phyloP scores from a whole-genome alignment of 1,140 invertebrate species.

The Caerostris darwini region DNA sequence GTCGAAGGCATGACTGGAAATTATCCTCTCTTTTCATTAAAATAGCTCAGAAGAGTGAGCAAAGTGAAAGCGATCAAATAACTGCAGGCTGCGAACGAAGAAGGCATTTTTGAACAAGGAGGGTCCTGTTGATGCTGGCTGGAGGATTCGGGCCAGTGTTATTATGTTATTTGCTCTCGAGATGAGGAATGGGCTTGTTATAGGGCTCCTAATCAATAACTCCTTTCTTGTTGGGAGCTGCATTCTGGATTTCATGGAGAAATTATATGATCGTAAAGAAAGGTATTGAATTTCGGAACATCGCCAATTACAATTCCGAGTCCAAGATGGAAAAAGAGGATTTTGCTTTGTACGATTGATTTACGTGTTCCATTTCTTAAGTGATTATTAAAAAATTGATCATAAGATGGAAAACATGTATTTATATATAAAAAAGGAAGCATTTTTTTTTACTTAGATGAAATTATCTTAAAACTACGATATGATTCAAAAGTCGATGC shows the following conservation, averaged over 20 bases:
- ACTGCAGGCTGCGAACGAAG: neutral
- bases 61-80: conserved; percentile 6
- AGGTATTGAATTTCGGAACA: conserved; percentile 43
- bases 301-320: neutral
- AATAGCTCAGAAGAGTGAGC: conserved; percentile 22
- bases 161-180: conserved; percentile 43
- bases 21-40: conserved; percentile 34
- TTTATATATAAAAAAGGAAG: neutral
- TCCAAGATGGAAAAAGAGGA: neutral
- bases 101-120: neutral
- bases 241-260: neutral
- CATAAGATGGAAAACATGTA: neutral
- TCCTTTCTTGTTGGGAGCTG: conserved; percentile 6
- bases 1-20: neutral
- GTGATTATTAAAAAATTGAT: neutral
- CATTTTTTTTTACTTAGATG: neutral
- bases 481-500: no score
- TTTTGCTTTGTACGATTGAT: neutral
- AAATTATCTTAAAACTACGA: no score
- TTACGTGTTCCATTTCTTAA: neutral
- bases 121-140: neutral
- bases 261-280: conserved; percentile 49
- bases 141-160: neutral
- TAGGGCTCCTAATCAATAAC: conserved; percentile 37
- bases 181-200: neutral